Percentiles rank a stretch among this genome's conserved stretches.
Conservation (phyloP, 2,113 vertebrate species). For the Ophiodon elongatus region DNA sequence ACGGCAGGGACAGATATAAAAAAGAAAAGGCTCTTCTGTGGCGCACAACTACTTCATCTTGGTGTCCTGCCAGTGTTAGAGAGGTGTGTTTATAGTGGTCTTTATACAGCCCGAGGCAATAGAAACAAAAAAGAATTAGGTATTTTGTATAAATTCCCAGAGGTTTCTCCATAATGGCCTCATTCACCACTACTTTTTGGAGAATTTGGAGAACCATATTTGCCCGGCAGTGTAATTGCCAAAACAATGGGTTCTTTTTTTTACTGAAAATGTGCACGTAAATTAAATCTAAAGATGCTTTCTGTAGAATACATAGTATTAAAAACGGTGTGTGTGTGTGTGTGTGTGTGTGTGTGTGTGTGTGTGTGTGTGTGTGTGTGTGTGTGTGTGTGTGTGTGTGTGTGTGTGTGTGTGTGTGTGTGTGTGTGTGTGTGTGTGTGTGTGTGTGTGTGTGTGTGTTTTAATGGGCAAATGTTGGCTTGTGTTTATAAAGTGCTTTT, state of each 20-base stretch:
- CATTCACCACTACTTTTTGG: background rate
- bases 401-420: no score
- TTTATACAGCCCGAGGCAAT: conserved; percentile 4
- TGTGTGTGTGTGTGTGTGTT: background rate
- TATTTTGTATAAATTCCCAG: conserved; percentile 30
- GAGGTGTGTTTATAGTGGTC: background rate
- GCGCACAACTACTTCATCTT: background rate
- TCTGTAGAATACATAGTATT: background rate
- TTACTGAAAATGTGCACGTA: background rate
- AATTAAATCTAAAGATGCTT: background rate
- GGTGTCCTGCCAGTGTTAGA: background rate
- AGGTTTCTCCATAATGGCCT: background rate
- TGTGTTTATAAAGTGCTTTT: background rate
- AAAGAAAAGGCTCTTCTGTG: background rate
- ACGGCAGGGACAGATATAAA: background rate
- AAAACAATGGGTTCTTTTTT: background rate
- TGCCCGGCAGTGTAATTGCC: background rate
- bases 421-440: no score
- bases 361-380: no score
- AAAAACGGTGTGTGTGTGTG: no score
- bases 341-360: no score
- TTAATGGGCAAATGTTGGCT: background rate
- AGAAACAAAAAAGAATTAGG: background rate
- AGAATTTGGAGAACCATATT: conserved; percentile 7
- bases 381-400: no score